Conservation (phyloP, 2,113 vertebrate species). For the Eudorcas thomsonii region DNA sequence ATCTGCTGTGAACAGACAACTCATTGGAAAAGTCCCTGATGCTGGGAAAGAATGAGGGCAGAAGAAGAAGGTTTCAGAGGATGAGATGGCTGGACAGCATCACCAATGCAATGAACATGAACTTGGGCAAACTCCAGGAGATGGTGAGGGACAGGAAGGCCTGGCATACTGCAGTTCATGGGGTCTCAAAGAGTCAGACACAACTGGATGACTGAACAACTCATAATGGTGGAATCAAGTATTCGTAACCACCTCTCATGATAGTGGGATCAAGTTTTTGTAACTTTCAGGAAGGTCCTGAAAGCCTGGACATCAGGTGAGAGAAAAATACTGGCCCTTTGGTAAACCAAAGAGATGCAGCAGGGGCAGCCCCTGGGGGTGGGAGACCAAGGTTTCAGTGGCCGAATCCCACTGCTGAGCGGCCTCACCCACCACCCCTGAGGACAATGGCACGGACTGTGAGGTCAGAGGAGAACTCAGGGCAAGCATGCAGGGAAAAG, state of each 20-base stretch:
- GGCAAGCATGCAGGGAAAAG: neutral
- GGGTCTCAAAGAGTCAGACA: neutral
- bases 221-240: neutral
- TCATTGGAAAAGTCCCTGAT: neutral
- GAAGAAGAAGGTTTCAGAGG: neutral
- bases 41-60: neutral
- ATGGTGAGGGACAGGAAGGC: neutral
- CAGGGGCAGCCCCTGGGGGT: rapidly evolving
- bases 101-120: neutral
- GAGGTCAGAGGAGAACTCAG: neutral
- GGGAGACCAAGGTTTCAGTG: neutral
- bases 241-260: neutral
- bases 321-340: neutral
- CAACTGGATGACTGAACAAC: neutral
- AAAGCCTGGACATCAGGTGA: neutral
- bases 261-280: neutral
- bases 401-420: neutral
- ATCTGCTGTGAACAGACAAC: neutral
- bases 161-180: neutral
- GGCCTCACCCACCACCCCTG: too few species aligned
- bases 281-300: neutral
- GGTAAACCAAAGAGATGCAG: neutral
- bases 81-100: neutral
- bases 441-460: neutral
- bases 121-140: neutral